These are phyloP conservation scores for Channa striata DNA, from an alignment of 2,797 vertebrate species.

Conservation along the genomic window DNA sequence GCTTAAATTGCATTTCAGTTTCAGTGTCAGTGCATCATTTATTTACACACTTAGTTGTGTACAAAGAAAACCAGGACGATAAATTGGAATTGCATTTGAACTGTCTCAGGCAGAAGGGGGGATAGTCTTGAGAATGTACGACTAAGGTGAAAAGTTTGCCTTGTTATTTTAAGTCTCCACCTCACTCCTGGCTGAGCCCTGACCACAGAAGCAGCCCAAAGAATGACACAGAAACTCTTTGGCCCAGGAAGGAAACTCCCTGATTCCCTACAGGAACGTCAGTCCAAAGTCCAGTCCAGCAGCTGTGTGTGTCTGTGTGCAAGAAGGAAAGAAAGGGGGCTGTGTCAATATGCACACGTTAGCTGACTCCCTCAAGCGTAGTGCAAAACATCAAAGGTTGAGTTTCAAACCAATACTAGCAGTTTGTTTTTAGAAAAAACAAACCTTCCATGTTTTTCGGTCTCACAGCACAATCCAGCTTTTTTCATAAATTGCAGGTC, in stretches of 20 bases:
- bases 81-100: not conserved
- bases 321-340: constrained; percentile 9
- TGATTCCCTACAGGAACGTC: constrained; percentile 53
- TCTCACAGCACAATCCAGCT: constrained; percentile 14
- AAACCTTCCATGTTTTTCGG: constrained; percentile 10
- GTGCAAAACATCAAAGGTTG: constrained; percentile 48
- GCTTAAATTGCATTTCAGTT: not conserved
- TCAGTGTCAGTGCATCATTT: not conserved
- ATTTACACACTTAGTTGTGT: not conserved
- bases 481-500: constrained; percentile 1
- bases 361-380: constrained; percentile 37
- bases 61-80: not conserved
- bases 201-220: constrained; percentile 50
- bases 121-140: not conserved
- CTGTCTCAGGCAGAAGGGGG: not conserved
- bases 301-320: constrained; percentile 54
- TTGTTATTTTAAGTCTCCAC: constrained; percentile 57
- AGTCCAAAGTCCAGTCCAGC: constrained; percentile 60
- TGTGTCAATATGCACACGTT: constrained; percentile 55
- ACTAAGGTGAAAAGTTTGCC: constrained; percentile 43
- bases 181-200: constrained; percentile 27
- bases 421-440: constrained; percentile 48
- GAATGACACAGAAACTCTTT: constrained; percentile 57
- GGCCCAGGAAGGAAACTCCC: constrained; percentile 79
- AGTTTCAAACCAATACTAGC: constrained; percentile 43